These are phyloP conservation scores for Drosophila fuyamai DNA, from an alignment of 1,140 invertebrate species.

Conservation along the genomic window DNA sequence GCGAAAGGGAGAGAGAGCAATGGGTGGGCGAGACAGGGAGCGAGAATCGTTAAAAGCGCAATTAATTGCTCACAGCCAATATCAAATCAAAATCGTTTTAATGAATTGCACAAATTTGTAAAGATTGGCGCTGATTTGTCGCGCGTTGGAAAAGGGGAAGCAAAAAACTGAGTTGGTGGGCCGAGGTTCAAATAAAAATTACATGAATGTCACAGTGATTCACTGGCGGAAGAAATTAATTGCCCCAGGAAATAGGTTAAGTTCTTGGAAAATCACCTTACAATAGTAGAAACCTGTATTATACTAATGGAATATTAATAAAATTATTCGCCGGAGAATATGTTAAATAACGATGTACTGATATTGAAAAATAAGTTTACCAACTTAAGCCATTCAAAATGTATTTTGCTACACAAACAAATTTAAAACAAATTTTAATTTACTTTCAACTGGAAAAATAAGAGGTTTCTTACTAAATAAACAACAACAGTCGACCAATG, in stretches of 20 bases:
- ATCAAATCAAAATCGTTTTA: constrained; percentile 78
- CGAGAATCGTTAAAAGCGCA: constrained; percentile 70
- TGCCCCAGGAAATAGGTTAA: constrained; percentile 14
- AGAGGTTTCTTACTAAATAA: no score
- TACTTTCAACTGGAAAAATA: no score
- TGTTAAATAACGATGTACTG: no score
- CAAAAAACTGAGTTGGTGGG: constrained; percentile 14
- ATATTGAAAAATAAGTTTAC: no score
- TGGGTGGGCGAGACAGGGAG: constrained; percentile 23
- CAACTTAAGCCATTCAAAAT: no score
- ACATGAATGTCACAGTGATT: constrained; percentile 34
- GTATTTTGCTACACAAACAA: no score
- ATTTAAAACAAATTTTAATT: no score
- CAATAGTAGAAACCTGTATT: neutral
- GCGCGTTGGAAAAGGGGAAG: constrained; percentile 29
- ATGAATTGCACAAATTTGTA: constrained; percentile 81
- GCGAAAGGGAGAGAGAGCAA: constrained; percentile 18
- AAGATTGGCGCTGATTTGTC: constrained; percentile 57
- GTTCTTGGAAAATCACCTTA: constrained; percentile 15
- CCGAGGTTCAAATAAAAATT: constrained; percentile 8
- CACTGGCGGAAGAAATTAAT: neutral
- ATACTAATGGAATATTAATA: neutral
- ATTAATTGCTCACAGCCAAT: constrained; percentile 73
- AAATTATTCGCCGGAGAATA: no score
- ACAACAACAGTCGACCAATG: no score